Conservation (phyloP, 1,140 invertebrate species). For the Neocloeon triangulifer region DNA sequence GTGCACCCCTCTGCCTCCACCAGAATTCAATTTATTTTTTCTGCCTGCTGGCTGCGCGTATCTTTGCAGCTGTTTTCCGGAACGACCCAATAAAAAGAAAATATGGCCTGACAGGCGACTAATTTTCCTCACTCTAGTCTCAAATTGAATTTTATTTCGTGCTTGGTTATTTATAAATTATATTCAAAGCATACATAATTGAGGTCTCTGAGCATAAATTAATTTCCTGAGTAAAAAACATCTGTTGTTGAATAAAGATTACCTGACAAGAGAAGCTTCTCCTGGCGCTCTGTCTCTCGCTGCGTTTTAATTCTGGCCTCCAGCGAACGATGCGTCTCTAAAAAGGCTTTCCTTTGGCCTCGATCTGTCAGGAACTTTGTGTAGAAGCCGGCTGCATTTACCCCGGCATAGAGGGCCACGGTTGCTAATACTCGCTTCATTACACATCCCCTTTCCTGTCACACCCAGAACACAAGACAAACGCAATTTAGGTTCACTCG, state of each 20-base stretch:
- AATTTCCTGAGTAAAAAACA: no score
- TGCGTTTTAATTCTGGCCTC: slow-evolving; percentile 83
- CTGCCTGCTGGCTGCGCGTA: no score
- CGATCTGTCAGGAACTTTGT: slow-evolving; percentile 90
- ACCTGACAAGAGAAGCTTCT: slow-evolving; percentile 72
- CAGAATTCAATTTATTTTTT: no score
- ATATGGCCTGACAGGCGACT: no score
- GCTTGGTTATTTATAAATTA: no score
- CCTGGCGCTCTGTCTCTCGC: slow-evolving; percentile 85
- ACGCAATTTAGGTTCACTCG: slow-evolving; percentile 3
- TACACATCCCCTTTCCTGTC: slow-evolving; percentile 31
- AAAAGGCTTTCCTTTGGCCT: slow-evolving; percentile 83
- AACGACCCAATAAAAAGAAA: no score
- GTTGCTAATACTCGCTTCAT: slow-evolving; percentile 48
- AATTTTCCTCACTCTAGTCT: slow-evolving; percentile 7
- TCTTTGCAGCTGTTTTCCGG: no score
- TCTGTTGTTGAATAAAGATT: slow-evolving; percentile 12
- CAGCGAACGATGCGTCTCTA: slow-evolving; percentile 86
- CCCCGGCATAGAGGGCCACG: slow-evolving; percentile 55
- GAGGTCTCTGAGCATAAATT: no score
- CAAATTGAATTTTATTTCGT: no score
- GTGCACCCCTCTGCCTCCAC: no score
- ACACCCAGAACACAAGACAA: slow-evolving; percentile 9
- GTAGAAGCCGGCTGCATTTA: slow-evolving; percentile 89
- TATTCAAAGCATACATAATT: no score